phyloP scores from a whole-genome alignment of 2,888 invertebrate species.

The Rotaria macrura region DNA sequence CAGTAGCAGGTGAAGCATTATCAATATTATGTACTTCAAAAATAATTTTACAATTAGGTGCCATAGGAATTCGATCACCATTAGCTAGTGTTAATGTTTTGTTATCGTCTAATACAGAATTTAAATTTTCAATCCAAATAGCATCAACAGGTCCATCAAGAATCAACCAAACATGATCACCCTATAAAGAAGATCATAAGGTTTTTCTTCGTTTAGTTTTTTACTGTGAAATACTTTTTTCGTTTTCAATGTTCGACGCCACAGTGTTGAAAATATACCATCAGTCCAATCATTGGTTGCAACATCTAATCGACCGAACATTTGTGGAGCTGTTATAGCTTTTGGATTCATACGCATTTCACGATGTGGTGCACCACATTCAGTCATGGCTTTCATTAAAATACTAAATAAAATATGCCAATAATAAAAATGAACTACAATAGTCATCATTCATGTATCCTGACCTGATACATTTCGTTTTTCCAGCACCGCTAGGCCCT shows the following conservation, averaged over 20 bases:
- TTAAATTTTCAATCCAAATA: slow-evolving; percentile 52
- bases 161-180: slow-evolving; percentile 50
- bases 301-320: slow-evolving; percentile 90
- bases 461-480: slow-evolving; percentile 15
- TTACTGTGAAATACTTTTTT: slow-evolving; percentile 55
- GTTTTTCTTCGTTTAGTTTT: no score
- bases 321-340: slow-evolving; percentile 88
- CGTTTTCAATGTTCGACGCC: slow-evolving; percentile 83
- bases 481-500: slow-evolving; percentile 47
- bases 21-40: slow-evolving; percentile 52
- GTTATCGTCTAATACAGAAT: slow-evolving; percentile 52
- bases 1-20: slow-evolving; percentile 51
- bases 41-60: slow-evolving; percentile 48
- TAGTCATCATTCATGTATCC: background rate
- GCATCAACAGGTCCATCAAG: slow-evolving; percentile 51
- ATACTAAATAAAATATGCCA: background rate
- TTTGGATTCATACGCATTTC: slow-evolving; percentile 98
- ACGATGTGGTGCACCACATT: slow-evolving; percentile 71
- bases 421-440: no score
- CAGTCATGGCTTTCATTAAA: slow-evolving; percentile 76
- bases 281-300: slow-evolving; percentile 98
- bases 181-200: slow-evolving; percentile 35
- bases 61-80: slow-evolving; percentile 51
- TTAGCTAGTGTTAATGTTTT: slow-evolving; percentile 51
- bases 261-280: slow-evolving; percentile 88